Evolutionary conservation across 2,113 vertebrate genomes (phyloP), one percentile per base, ranked within the genome.

Genomic region (Triplophysa tibetana): DNA sequence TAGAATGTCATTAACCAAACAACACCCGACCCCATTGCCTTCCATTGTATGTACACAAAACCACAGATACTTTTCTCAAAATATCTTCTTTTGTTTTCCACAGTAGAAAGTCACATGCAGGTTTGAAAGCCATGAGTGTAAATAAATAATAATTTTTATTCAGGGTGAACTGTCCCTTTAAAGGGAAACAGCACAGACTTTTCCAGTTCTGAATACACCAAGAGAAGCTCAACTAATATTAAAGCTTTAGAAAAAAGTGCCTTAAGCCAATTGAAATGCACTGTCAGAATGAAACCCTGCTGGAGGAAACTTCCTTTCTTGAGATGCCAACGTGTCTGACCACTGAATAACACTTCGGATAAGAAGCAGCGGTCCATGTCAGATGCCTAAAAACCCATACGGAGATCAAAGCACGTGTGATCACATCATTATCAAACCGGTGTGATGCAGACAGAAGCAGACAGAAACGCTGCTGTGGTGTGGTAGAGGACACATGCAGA

Each of bases 241-340:
- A 66, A 79, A 82, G 70, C 64, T 81, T 67, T 50, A 48, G 76
- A 66, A 77, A 82, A 58, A 81, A 75, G 50, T n/a, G 38, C 19
- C 65, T 43, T 84, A 79, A 80, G 83, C 72, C 73, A 76, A 54
- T 76, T 75, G 79, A 72, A 50, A 82, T 70, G 80, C 63, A 45
- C 17, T 78, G 75, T 52, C 63, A 64, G 65, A 76, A 70, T 76
- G 60, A 38, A 45, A 52, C 52, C 69, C n/a, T 58, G 12, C 77
- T 62, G 69, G 26, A 79, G 43, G 54, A 79, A 19, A 12, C 77
- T 80, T 62, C 9, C 29, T 80, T 82, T 66, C 66, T 60, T 84
- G 65, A 66, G 50, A 65, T 78, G 81, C 58, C 77, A 82, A 64
- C 66, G 50, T 76, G 50, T 80, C 41, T 77, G 67, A 77, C 61